phyloP scores from a whole-genome alignment of 2,113 vertebrate genomes.

The Callipepla squamata region DNA sequence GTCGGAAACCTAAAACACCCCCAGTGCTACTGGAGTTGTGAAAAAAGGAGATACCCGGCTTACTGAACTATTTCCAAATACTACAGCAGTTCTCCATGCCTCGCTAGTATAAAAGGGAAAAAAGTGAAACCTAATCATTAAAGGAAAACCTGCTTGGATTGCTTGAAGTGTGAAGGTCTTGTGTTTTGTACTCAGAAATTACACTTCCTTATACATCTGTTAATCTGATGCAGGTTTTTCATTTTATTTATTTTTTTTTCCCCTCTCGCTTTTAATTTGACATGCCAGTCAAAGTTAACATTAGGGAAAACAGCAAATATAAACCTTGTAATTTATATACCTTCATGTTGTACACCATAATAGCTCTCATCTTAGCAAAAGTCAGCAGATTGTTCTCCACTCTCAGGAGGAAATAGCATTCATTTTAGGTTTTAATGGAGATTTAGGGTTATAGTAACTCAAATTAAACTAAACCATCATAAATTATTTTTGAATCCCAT shows the following conservation, averaged over 20 bases:
- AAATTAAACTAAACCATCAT: slow-evolving; percentile 63
- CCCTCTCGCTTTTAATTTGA: slow-evolving; percentile 51
- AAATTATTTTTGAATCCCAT: slow-evolving; percentile 61
- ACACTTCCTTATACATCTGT: neutral
- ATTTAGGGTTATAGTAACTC: slow-evolving; percentile 59
- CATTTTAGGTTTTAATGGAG: slow-evolving; percentile 32
- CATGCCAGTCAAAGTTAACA: slow-evolving; percentile 42
- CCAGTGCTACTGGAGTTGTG: neutral
- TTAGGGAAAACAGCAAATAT: slow-evolving; percentile 50
- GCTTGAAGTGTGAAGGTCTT: slow-evolving; percentile 52
- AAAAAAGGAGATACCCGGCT: slow-evolving; percentile 12
- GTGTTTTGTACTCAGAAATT: slow-evolving; percentile 26
- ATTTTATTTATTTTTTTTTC: neutral
- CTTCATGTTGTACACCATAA: slow-evolving; percentile 6
- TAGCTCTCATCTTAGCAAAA: slow-evolving; percentile 40
- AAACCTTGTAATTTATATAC: slow-evolving; percentile 12
- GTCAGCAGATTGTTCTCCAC: slow-evolving; percentile 42
- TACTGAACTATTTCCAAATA: slow-evolving; percentile 54
- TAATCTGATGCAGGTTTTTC: slow-evolving; percentile 21
- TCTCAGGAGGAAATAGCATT: slow-evolving; percentile 48
- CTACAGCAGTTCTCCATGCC: neutral
- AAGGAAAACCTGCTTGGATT: slow-evolving; percentile 58
- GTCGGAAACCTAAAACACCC: slow-evolving; percentile 40
- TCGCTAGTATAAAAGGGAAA: neutral
- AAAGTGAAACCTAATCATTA: slow-evolving; percentile 53